Conservation (phyloP, 23 tunicate species). For the Ciona savignyi region DNA sequence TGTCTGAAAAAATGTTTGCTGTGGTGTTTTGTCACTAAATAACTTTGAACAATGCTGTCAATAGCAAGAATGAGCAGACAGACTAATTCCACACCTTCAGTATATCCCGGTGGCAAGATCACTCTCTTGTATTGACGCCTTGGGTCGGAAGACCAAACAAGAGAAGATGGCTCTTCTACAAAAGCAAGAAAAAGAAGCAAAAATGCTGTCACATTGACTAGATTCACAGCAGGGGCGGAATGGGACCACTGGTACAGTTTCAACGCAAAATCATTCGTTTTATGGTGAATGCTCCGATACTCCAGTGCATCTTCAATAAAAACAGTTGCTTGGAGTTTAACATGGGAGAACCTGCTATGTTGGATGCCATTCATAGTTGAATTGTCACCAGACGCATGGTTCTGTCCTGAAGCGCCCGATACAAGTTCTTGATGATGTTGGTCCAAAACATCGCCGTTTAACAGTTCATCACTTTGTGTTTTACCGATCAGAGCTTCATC, state of each 20-base stretch:
- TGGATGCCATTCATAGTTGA: background rate
- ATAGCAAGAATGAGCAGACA: constrained; percentile 60
- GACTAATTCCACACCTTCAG: constrained; percentile 87
- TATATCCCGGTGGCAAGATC: constrained; percentile 55
- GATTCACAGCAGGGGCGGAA: constrained; percentile 52
- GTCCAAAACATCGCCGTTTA: background rate
- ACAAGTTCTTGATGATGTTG: background rate
- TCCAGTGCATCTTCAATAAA: constrained; percentile 86
- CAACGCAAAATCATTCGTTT: constrained; percentile 31
- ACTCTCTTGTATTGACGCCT: constrained; percentile 16
- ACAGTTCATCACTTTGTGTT: background rate
- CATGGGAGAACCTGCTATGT: background rate
- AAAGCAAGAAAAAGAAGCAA: constrained; percentile 60
- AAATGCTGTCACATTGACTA: constrained; percentile 50
- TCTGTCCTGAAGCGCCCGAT: background rate
- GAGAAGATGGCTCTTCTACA: constrained; percentile 81
- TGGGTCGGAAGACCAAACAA: constrained; percentile 85
- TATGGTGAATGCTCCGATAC: constrained; percentile 88
- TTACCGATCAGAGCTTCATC: background rate
- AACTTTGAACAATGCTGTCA: constrained; percentile 63
- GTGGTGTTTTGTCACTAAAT: constrained; percentile 33
- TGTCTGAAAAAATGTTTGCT: constrained; percentile 28
- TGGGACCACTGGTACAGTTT: constrained; percentile 72
- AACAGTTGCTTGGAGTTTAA: constrained; percentile 55
- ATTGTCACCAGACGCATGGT: background rate